Percentiles rank a stretch among this genome's conserved stretches.
Conservation (phyloP, 2,888 invertebrate genomes). For the Eilema caniola region DNA sequence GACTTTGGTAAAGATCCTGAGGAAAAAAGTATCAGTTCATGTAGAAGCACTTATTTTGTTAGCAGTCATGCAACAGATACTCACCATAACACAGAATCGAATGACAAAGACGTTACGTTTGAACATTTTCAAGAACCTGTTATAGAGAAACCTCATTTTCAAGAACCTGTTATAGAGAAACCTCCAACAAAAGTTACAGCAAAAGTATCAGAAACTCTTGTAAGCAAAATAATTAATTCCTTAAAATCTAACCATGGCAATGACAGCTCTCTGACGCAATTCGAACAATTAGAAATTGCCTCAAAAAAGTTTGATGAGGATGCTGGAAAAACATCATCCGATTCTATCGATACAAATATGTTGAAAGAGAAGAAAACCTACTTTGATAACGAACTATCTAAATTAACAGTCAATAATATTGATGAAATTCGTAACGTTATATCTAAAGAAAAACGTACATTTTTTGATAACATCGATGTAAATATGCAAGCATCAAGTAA, state of each 20-base stretch:
- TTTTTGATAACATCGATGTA: conserved; percentile 63
- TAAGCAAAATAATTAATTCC: conserved; percentile 62
- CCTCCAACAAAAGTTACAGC: conserved; percentile 22
- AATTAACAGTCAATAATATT: conserved; percentile 20
- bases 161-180: conserved; percentile 26
- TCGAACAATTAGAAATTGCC: conserved; percentile 71
- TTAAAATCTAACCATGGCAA: conserved; percentile 56
- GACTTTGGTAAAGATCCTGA: conserved; percentile 20
- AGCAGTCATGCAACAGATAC: conserved; percentile 34
- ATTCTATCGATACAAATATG: conserved; percentile 56
- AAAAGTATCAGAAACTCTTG: conserved; percentile 54
- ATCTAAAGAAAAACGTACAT: conserved; percentile 57
- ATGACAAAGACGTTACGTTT: conserved; percentile 20
- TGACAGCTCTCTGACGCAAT: conserved; percentile 69
- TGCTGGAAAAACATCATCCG: conserved; percentile 28
- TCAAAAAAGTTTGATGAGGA: conserved; percentile 43
- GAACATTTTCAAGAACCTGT: conserved; percentile 34
- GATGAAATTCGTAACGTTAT: conserved; percentile 14
- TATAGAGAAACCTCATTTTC: conserved; percentile 22
- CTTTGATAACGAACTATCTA: conserved; percentile 55
- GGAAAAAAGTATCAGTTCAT: conserved; percentile 29
- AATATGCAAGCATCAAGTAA: conserved; percentile 47
- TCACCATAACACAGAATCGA: conserved; percentile 23
- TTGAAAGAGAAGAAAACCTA: conserved; percentile 63
- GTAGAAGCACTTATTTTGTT: conserved; percentile 58